These are phyloP conservation scores for Tetragonula carbonaria DNA, from an alignment of 2,888 invertebrate genomes.

Conservation along the genomic window DNA sequence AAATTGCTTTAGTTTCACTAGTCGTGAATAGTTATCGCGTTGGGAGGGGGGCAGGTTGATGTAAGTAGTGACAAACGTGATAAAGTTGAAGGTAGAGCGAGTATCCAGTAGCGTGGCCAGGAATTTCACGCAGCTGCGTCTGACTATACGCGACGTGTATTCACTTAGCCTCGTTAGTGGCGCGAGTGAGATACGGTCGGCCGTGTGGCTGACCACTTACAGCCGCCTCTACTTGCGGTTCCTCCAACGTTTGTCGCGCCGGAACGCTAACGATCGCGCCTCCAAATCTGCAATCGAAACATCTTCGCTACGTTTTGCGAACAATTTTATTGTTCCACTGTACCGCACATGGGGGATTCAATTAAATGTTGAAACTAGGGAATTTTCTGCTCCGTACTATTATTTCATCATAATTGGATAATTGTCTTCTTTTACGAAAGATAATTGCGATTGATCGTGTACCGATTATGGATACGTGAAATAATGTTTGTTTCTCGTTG, in stretches of 20 bases:
- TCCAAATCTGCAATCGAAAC: background rate
- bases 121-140: constrained; percentile 42
- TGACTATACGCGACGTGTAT: constrained; percentile 38
- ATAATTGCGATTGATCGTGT: no score
- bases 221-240: constrained; percentile 51
- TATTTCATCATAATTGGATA: no score
- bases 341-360: background rate
- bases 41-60: background rate
- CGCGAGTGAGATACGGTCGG: constrained; percentile 58
- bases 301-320: background rate
- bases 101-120: constrained; percentile 24
- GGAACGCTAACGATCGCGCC: constrained; percentile 13
- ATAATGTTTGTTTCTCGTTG: no score
- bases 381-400: background rate
- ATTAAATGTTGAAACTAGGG: background rate
- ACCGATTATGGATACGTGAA: no score
- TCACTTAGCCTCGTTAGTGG: constrained; percentile 63
- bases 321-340: background rate
- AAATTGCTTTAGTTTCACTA: constrained; percentile 49
- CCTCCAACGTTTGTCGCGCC: constrained; percentile 3
- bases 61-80: constrained; percentile 1
- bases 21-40: background rate
- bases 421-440: no score
- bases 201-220: constrained; percentile 63
- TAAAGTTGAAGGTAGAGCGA: constrained; percentile 29